These are phyloP conservation scores for Scomber colias DNA, from an alignment of 2,113 vertebrate genomes.

Conservation along the genomic window DNA sequence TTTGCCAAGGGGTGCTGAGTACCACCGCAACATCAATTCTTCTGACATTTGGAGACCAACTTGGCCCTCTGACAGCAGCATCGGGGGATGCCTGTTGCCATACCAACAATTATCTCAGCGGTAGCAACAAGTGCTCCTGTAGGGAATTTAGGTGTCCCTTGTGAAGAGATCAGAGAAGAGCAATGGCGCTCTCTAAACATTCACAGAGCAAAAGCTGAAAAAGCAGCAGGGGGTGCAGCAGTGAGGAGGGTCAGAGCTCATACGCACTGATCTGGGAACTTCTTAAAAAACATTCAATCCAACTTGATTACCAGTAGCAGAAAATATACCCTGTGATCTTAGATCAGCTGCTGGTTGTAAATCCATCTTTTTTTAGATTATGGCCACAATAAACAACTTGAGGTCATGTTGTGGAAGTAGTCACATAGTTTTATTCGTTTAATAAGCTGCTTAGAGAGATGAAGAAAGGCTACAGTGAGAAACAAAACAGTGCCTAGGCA, in stretches of 20 bases:
- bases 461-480: constrained; percentile 16
- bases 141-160: constrained; percentile 57
- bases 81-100: constrained; percentile 74
- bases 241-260: constrained; percentile 9
- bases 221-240: constrained; percentile 3
- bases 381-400: constrained; percentile 17
- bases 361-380: constrained; percentile 36
- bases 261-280: background rate
- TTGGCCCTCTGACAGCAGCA: constrained; percentile 67
- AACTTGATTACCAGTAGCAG: background rate
- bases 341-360: constrained; percentile 15
- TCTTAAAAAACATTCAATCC: constrained; percentile 7
- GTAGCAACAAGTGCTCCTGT: constrained; percentile 70
- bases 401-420: constrained; percentile 28
- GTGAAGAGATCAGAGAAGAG: constrained; percentile 64
- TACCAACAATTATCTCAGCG: constrained; percentile 74
- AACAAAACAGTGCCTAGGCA: constrained; percentile 30
- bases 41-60: constrained; percentile 76
- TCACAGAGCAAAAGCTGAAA: constrained; percentile 45
- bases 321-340: constrained; percentile 17
- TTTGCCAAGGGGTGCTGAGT: constrained; percentile 56
- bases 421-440: constrained; percentile 49
- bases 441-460: constrained; percentile 57
- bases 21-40: constrained; percentile 62
- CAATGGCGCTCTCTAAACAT: constrained; percentile 54